Conservation (phyloP, 1,140 invertebrate genomes). For the Drosophila obscura region DNA sequence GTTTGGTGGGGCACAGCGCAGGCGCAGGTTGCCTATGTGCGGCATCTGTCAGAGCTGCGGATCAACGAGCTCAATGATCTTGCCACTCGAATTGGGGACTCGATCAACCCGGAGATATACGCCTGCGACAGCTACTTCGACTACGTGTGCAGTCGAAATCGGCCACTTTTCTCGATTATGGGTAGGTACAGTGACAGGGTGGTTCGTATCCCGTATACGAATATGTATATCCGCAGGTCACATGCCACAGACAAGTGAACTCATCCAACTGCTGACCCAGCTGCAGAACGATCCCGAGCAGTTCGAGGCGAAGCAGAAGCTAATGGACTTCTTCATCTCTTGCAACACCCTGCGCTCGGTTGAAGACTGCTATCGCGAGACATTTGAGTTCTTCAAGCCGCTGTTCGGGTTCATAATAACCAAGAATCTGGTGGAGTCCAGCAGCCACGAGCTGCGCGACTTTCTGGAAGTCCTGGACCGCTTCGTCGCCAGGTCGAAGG, state of each 20-base stretch:
- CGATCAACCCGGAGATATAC: constrained; percentile 65
- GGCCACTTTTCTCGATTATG: constrained; percentile 72
- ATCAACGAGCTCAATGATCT: constrained; percentile 64
- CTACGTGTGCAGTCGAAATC: constrained; percentile 76
- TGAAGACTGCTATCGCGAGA: constrained; percentile 78
- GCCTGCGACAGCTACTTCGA: constrained; percentile 78
- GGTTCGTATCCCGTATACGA: not conserved
- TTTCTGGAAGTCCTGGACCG: constrained; percentile 56
- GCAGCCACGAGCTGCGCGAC: constrained; percentile 54
- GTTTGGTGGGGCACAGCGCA: constrained; percentile 1
- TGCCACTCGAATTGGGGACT: constrained; percentile 58
- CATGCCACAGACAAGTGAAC: constrained; percentile 50
- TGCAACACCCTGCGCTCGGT: constrained; percentile 62
- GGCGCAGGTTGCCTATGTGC: constrained; percentile 52
- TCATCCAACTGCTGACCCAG: constrained; percentile 63
- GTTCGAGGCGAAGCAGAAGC: constrained; percentile 76
- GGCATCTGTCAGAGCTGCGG: constrained; percentile 66
- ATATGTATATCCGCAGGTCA: constrained; percentile 51
- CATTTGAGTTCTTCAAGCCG: constrained; percentile 78
- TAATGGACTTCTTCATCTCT: constrained; percentile 75
- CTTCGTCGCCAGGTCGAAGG: constrained; percentile 46
- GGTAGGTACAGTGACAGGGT: constrained; percentile 42
- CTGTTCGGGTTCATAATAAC: constrained; percentile 76
- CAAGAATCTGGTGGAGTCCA: constrained; percentile 52
- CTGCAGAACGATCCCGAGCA: constrained; percentile 65